Conservation (phyloP, 1,140 invertebrate genomes). For the Brachionus asplanchnoidis region DNA sequence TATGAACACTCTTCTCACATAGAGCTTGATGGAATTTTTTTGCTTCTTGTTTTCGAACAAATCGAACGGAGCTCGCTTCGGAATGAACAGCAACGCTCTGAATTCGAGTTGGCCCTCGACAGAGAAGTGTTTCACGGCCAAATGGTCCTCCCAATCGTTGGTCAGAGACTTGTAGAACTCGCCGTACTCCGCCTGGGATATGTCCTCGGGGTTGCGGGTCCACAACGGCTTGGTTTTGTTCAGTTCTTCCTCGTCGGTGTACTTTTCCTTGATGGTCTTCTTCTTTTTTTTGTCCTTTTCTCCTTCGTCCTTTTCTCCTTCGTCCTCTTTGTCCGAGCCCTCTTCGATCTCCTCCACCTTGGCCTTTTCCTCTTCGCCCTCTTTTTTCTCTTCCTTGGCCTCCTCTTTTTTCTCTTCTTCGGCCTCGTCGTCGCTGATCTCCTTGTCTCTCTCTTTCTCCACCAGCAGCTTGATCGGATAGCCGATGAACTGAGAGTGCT, state of each 20-base stretch:
- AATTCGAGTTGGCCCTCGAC: slow-evolving; percentile 98
- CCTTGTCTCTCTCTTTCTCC: slow-evolving; percentile 68
- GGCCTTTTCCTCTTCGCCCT: slow-evolving; percentile 13
- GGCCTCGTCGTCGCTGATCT: slow-evolving; percentile 65
- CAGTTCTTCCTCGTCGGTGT: slow-evolving; percentile 91
- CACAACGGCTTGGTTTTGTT: slow-evolving; percentile 99
- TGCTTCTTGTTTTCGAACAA: slow-evolving; percentile 96
- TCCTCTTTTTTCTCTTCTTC: slow-evolving; percentile 45
- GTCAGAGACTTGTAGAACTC: slow-evolving; percentile 98
- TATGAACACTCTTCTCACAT: slow-evolving; percentile 92
- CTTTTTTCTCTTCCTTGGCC: not conserved
- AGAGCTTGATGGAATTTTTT: slow-evolving; percentile 97
- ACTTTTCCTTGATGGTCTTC: slow-evolving; percentile 91
- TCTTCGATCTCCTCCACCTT: slow-evolving; percentile 45
- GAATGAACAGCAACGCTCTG: slow-evolving; percentile 87
- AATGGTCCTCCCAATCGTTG: slow-evolving; percentile 98
- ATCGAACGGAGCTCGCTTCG: slow-evolving; percentile 90
- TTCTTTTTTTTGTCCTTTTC: slow-evolving; percentile 61
- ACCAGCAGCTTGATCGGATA: slow-evolving; percentile 85
- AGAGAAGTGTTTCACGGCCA: slow-evolving; percentile 96
- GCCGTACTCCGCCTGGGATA: slow-evolving; percentile 93
- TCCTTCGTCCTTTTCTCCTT: slow-evolving; percentile 43
- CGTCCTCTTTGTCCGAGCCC: slow-evolving; percentile 47
- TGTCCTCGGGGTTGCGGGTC: slow-evolving; percentile 95
- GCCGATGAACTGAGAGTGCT: slow-evolving; percentile 97